phyloP scores from a whole-genome alignment of 2,888 invertebrate genomes.

The Drosophila maculinotata region DNA sequence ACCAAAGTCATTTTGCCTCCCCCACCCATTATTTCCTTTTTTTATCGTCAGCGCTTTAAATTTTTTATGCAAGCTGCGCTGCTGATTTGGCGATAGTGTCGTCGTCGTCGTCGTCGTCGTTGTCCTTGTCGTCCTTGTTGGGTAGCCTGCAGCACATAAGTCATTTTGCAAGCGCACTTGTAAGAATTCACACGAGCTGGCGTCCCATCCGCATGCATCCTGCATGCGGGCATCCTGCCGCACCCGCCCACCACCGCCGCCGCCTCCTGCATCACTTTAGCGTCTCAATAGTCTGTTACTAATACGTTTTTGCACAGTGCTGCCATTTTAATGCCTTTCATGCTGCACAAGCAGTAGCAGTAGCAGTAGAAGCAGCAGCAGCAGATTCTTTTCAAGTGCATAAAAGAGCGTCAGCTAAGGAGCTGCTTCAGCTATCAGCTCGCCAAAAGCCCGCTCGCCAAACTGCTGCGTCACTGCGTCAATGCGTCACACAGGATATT shows the following conservation, averaged over 20 bases:
- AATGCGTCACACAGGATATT: constrained; percentile 79
- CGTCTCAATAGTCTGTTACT: constrained; percentile 81
- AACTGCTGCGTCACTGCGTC: constrained; percentile 70
- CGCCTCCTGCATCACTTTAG: constrained; percentile 58
- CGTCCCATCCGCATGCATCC: constrained; percentile 50
- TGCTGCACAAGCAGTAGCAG: constrained; percentile 41
- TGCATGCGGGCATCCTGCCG: constrained; percentile 36
- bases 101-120: constrained; percentile 35
- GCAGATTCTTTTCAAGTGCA: constrained; percentile 76
- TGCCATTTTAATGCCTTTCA: constrained; percentile 78
- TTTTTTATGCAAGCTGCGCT: constrained; percentile 76
- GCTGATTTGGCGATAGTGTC: constrained; percentile 80
- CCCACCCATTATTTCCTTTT: constrained; percentile 25
- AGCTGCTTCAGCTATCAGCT: constrained; percentile 49
- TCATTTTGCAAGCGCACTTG: constrained; percentile 78
- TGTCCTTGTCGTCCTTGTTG: constrained; percentile 7
- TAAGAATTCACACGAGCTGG: constrained; percentile 73
- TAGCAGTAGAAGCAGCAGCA: constrained; percentile 39
- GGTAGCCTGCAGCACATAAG: constrained; percentile 71
- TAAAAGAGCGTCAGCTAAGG: constrained; percentile 64
- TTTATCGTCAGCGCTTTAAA: constrained; percentile 72
- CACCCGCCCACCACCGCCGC: not conserved
- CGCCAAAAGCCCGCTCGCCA: constrained; percentile 23
- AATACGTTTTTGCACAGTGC: constrained; percentile 69
- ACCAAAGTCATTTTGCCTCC: constrained; percentile 70